phyloP scores from a whole-genome alignment of 2,888 invertebrate species.

The Caenorhabditis sp. region DNA sequence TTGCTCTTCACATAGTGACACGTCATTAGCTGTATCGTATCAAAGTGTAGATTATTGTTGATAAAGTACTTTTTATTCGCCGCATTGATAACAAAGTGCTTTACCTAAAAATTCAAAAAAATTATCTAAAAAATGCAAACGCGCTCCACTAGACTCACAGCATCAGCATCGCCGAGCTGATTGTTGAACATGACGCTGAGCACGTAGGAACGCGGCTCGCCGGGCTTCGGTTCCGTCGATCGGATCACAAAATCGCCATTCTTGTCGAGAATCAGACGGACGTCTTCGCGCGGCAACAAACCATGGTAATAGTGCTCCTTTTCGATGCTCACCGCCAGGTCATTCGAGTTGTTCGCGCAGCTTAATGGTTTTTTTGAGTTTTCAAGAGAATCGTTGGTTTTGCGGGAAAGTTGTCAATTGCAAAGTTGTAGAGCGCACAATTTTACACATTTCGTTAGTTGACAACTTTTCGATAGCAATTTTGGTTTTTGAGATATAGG shows the following conservation, averaged over 20 bases:
- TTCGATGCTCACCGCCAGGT: slow-evolving; percentile 5
- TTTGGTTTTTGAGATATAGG: too few species aligned
- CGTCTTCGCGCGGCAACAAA: slow-evolving; percentile 74
- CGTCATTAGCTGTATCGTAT: slow-evolving; percentile 50
- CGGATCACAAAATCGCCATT: slow-evolving; percentile 71
- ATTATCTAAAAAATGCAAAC: neutral
- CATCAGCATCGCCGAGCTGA: slow-evolving; percentile 22
- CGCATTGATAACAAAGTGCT: slow-evolving; percentile 64
- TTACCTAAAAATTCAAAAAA: slow-evolving; percentile 37
- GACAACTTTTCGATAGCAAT: too few species aligned
- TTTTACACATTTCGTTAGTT: too few species aligned
- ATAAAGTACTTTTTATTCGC: slow-evolving; percentile 49
- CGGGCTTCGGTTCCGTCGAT: slow-evolving; percentile 64
- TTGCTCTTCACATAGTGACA: slow-evolving; percentile 42
- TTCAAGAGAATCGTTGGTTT: too few species aligned
- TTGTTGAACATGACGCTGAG: slow-evolving; percentile 66
- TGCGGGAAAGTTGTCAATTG: too few species aligned
- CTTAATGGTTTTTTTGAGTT: too few species aligned
- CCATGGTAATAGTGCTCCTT: slow-evolving; percentile 69
- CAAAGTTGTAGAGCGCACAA: too few species aligned
- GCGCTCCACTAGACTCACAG: neutral
- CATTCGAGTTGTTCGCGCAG: slow-evolving; percentile 4
- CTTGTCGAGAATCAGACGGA: slow-evolving; percentile 63
- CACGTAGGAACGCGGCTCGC: slow-evolving; percentile 56
- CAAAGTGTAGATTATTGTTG: slow-evolving; percentile 48